Percentiles rank a stretch among this genome's conserved stretches.
Conservation (phyloP, 2,113 vertebrate genomes). For the Neotoma lepida region DNA sequence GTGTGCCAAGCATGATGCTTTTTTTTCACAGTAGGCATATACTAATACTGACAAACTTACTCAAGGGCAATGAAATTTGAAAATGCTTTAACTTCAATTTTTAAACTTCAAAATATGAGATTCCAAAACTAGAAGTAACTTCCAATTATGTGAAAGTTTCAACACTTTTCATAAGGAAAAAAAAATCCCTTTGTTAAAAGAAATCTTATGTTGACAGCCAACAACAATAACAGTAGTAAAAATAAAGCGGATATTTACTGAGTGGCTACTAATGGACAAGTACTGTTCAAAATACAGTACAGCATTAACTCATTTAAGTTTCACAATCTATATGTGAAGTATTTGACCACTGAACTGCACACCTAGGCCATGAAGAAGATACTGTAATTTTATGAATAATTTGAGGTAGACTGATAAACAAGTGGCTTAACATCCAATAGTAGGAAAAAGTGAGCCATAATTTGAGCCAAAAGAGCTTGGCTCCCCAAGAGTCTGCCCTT, state of each 20-base stretch:
- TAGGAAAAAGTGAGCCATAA: constrained; percentile 10
- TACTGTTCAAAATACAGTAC: neutral
- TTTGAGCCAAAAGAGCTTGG: neutral
- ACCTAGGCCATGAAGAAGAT: neutral
- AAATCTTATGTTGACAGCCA: constrained; percentile 16
- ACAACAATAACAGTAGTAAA: neutral
- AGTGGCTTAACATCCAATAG: constrained; percentile 1
- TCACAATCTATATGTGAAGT: constrained; percentile 1
- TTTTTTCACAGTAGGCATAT: neutral
- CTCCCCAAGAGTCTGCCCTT: constrained; percentile 14
- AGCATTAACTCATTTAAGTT: constrained; percentile 17
- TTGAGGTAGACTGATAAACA: constrained; percentile 13
- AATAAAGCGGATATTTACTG: neutral
- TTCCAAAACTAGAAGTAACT: constrained; percentile 49
- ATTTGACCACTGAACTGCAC: neutral
- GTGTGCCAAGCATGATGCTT: neutral
- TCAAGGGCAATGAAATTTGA: constrained; percentile 5
- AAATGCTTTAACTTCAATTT: constrained; percentile 20
- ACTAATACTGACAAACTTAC: neutral
- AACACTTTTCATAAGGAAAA: constrained; percentile 48
- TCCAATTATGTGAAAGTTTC: constrained; percentile 5
- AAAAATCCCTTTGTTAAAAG: constrained; percentile 28
- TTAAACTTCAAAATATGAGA: constrained; percentile 25
- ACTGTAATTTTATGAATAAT: constrained; percentile 32
- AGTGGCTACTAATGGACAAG: neutral